A percentile compares a stretch with the other conserved stretches of the same genome.
Conservation (phyloP, 2,888 invertebrate species). For the Branchinecta sandiegonensis region DNA sequence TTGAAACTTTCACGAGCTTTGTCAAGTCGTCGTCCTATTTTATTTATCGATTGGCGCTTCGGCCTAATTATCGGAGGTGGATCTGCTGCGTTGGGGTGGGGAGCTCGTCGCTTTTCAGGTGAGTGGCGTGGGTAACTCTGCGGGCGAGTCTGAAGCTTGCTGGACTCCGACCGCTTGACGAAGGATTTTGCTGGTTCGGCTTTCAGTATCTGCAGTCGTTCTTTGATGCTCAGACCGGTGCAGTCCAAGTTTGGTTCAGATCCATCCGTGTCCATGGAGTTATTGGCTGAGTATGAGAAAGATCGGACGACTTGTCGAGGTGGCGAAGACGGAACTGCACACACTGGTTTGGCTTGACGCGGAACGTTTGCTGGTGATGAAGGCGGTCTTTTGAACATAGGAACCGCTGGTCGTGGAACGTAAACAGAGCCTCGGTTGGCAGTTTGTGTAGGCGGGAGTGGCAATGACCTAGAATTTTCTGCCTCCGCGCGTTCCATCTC, state of each 20-base stretch:
- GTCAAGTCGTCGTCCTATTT: too few relatives aligned
- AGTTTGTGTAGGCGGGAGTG: background rate
- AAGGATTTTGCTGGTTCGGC: constrained; percentile 3
- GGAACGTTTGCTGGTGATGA: too few relatives aligned
- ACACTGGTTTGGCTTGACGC: too few relatives aligned
- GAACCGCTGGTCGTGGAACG: background rate
- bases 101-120: background rate
- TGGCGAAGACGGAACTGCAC: too few relatives aligned
- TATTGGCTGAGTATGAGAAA: background rate
- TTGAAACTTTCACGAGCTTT: too few relatives aligned
- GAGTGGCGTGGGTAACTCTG: background rate
- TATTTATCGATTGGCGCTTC: too few relatives aligned
- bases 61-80: too few relatives aligned
- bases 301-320: background rate
- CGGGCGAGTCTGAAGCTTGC: background rate
- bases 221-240: constrained; percentile 10
- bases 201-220: background rate
- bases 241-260: background rate
- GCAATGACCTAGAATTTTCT: background rate
- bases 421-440: background rate
- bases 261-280: background rate
- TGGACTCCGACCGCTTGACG: background rate
- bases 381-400: too few relatives aligned
- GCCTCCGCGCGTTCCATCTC: constrained; percentile 1
- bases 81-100: background rate